phyloP scores from a whole-genome alignment of 1,140 invertebrate species.

The Solenopsis fugax region DNA sequence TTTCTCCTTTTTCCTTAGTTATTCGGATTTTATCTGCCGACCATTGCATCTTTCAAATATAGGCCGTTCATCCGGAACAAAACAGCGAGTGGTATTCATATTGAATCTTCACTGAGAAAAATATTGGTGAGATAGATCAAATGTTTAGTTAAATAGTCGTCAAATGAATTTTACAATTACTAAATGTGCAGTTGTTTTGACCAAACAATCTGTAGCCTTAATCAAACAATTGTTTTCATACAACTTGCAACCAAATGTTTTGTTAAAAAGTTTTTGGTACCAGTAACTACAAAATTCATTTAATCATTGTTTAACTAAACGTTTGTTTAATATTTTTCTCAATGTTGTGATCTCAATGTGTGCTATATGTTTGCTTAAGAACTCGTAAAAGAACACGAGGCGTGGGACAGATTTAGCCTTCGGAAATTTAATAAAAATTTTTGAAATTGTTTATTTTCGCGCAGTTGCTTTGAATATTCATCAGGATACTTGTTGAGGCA shows the following conservation, averaged over 20 bases:
- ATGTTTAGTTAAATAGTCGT: no score
- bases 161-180: no score
- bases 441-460: constrained; percentile 59
- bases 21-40: neutral
- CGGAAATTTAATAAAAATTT: constrained; percentile 61
- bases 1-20: constrained; percentile 10
- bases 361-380: neutral
- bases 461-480: constrained; percentile 65
- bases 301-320: no score
- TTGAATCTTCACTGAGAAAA: neutral
- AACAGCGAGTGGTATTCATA: constrained; percentile 6
- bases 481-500: constrained; percentile 56
- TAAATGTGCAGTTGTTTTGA: no score
- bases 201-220: no score
- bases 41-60: constrained; percentile 23
- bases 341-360: neutral
- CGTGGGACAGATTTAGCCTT: neutral
- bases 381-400: neutral
- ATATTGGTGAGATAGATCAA: no score
- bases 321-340: no score
- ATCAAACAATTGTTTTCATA: no score
- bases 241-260: no score
- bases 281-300: no score
- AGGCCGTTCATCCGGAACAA: neutral
- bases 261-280: no score